A percentile compares a stretch with the other conserved stretches of the same genome.
Evolutionary conservation across 2,888 invertebrate species (phyloP).

Genomic region (Caenorhabditis sp.): DNA sequence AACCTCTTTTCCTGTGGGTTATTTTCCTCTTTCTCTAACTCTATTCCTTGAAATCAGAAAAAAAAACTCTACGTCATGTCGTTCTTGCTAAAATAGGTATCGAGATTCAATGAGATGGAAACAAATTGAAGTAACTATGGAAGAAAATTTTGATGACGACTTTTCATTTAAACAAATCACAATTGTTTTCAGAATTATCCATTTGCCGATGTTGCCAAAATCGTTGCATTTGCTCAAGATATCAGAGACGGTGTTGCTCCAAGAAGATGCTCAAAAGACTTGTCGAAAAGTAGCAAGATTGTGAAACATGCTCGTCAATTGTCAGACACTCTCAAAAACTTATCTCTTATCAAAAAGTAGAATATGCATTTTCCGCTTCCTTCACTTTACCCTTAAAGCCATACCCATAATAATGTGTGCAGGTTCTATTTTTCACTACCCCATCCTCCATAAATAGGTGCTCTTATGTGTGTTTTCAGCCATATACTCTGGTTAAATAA

Average conservation of each 20-base stretch:
- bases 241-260: slow-evolving; percentile 48
- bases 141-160: background rate
- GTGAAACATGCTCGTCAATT: slow-evolving; percentile 35
- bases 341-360: slow-evolving; percentile 32
- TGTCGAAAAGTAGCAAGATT: slow-evolving; percentile 27
- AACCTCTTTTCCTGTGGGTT: background rate
- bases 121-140: background rate
- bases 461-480: background rate
- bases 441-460: background rate
- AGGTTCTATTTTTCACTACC: background rate
- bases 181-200: slow-evolving; percentile 58
- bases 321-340: slow-evolving; percentile 36
- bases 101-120: background rate
- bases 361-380: background rate
- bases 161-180: background rate
- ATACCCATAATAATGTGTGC: background rate
- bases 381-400: background rate
- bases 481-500: background rate
- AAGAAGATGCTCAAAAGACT: slow-evolving; percentile 7
- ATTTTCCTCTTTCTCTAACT: background rate
- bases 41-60: too few species aligned
- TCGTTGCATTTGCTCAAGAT: slow-evolving; percentile 55
- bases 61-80: background rate
- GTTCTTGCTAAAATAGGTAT: background rate
- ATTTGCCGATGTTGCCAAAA: slow-evolving; percentile 51